A percentile compares a stretch with the other conserved stretches of the same genome.
phyloP scores from a whole-genome alignment of 2,797 vertebrate species.

The Acrocephalus scirpaceus region DNA sequence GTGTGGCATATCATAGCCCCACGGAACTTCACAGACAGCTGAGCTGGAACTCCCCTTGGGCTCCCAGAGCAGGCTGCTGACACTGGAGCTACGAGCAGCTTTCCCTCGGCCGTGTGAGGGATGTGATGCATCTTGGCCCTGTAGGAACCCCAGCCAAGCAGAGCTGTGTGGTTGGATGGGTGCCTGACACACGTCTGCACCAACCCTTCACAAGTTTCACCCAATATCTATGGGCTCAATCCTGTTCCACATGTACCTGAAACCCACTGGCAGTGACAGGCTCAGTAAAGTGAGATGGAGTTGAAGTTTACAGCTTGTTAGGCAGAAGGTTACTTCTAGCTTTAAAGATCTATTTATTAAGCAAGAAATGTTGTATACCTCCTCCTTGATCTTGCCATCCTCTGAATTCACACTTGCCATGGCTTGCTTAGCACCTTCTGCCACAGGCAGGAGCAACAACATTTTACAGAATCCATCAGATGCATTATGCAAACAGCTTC shows the following conservation, averaged over 20 bases:
- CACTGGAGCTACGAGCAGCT: neutral
- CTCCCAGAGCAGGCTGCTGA: slow-evolving; percentile 22
- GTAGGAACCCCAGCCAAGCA: neutral
- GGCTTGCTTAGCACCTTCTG: neutral
- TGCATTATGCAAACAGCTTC: neutral
- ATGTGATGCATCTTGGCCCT: neutral
- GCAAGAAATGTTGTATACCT: neutral
- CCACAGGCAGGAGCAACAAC: neutral
- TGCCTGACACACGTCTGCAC: neutral
- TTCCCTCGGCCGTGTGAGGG: rapidly evolving
- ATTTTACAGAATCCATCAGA: neutral
- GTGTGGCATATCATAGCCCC: neutral
- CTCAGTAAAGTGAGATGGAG: neutral
- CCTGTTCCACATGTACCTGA: neutral
- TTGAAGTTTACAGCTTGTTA: neutral
- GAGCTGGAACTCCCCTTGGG: slow-evolving; percentile 11
- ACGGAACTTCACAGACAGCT: slow-evolving; percentile 46
- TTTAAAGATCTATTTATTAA: neutral
- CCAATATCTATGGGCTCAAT: neutral
- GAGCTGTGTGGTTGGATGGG: neutral
- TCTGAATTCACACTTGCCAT: neutral
- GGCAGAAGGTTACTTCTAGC: neutral
- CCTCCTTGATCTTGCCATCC: neutral
- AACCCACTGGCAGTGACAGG: neutral
- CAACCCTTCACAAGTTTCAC: neutral